A percentile compares a stretch with the other conserved stretches of the same genome.
These are phyloP conservation scores for Talpa occidentalis DNA, from an alignment of 2,113 vertebrate species.

Conservation along the genomic window DNA sequence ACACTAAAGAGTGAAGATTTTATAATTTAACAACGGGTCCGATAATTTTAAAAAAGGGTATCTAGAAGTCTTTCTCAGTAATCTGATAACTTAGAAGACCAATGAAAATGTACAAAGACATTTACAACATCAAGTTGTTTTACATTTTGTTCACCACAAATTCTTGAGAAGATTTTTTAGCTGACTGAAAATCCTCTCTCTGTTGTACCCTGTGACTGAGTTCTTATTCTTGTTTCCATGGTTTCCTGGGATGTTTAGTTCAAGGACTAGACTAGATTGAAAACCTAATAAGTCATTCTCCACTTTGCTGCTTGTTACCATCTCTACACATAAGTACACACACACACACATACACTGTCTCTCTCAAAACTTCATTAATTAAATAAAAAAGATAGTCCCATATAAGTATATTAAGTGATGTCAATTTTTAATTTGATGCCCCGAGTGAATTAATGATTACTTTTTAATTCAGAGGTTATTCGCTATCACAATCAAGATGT, in stretches of 20 bases:
- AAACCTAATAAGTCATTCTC: slow-evolving; percentile 10
- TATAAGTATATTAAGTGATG: background rate
- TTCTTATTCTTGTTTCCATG: slow-evolving; percentile 20
- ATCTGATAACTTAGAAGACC: background rate
- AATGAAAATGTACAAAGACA: background rate
- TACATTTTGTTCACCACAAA: background rate
- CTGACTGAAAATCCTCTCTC: background rate
- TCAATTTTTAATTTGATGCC: background rate
- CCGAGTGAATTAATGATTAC: background rate
- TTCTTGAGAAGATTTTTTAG: slow-evolving; percentile 18
- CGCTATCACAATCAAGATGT: background rate
- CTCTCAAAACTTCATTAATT: background rate
- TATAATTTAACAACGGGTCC: background rate
- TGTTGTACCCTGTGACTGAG: background rate
- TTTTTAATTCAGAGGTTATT: background rate
- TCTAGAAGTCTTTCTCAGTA: background rate
- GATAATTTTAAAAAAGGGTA: background rate
- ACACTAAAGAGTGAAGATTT: background rate
- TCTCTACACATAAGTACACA: background rate
- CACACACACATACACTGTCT: background rate
- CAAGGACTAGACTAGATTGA: background rate
- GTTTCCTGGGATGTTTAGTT: slow-evolving; percentile 27
- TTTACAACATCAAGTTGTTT: background rate
- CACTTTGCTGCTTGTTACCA: background rate
- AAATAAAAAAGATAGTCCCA: background rate